These are phyloP conservation scores for Meteorus colon DNA, from an alignment of 2,888 invertebrate species.

Conservation along the genomic window DNA sequence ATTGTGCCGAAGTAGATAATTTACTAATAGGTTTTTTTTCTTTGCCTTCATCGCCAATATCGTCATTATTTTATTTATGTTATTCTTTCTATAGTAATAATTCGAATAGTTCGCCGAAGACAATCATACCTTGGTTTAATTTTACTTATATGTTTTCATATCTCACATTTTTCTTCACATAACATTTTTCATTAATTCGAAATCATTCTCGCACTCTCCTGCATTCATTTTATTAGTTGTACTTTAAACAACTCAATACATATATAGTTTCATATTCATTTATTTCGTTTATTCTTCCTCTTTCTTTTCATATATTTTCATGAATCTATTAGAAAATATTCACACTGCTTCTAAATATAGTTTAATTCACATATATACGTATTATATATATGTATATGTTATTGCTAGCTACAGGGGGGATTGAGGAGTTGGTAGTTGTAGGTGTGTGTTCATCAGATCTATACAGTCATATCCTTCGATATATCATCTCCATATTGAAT, in stretches of 20 bases:
- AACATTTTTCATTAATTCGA: neutral
- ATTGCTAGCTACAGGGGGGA: constrained; percentile 59
- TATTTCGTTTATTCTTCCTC: neutral
- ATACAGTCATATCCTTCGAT: constrained; percentile 44
- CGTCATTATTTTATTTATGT: neutral
- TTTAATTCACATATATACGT: constrained; percentile 19
- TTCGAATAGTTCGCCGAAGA: neutral
- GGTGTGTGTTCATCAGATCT: constrained; percentile 47
- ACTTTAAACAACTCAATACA: constrained; percentile 14
- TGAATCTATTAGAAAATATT: constrained; percentile 71
- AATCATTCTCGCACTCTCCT: constrained; percentile 24
- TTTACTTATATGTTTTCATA: neutral
- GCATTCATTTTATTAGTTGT: constrained; percentile 5
- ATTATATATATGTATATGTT: constrained; percentile 33
- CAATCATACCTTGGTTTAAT: neutral
- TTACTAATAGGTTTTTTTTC: neutral
- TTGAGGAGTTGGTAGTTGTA: too few species aligned
- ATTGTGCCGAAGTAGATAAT: neutral
- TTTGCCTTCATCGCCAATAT: neutral
- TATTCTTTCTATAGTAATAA: neutral
- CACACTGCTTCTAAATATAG: constrained; percentile 67
- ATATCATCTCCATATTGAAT: neutral
- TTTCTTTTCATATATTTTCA: constrained; percentile 59
- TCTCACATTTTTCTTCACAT: neutral
- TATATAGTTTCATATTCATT: neutral